Evolutionary conservation across 2,888 invertebrate genomes (phyloP).

Genomic region (Lamellibrachia satsuma): DNA sequence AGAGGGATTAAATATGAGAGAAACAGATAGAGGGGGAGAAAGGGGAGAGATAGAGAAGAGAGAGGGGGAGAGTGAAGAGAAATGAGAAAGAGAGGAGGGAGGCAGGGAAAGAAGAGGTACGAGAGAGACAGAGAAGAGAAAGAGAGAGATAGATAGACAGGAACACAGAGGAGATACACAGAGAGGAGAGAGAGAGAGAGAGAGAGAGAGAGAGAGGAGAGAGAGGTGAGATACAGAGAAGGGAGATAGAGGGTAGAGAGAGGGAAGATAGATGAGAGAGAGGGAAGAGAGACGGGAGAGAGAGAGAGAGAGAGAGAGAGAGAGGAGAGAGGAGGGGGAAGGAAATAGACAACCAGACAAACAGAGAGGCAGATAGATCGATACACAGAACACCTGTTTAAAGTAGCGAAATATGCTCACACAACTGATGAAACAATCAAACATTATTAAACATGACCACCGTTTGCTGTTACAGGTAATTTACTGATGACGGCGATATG

Average conservation of each 20-base stretch:
- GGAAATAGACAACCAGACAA: neutral
- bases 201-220: constrained; percentile 18
- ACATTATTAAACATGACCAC: neutral
- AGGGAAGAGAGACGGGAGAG: constrained; percentile 17
- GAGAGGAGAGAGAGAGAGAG: constrained; percentile 26
- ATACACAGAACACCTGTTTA: neutral
- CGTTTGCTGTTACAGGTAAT: neutral
- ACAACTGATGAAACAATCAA: neutral
- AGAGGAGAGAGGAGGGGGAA: neutral
- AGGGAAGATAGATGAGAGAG: constrained; percentile 22
- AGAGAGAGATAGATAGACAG: constrained; percentile 30
- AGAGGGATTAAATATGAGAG: neutral
- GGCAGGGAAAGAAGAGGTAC: constrained; percentile 27
- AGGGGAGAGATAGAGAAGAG: constrained; percentile 23
- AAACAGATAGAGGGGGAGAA: constrained; percentile 29
- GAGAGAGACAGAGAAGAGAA: constrained; percentile 25
- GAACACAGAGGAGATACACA: constrained; percentile 28
- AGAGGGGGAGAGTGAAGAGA: constrained; percentile 27
- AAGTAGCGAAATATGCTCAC: neutral
- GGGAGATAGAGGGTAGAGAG: constrained; percentile 25
- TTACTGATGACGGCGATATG: constrained; percentile 74
- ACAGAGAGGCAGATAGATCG: too few relatives aligned
- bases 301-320: constrained; percentile 27
- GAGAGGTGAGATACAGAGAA: constrained; percentile 25
- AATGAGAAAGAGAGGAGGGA: constrained; percentile 30